phyloP scores from a whole-genome alignment of 1,140 invertebrate species.

The Bombus superbus region DNA sequence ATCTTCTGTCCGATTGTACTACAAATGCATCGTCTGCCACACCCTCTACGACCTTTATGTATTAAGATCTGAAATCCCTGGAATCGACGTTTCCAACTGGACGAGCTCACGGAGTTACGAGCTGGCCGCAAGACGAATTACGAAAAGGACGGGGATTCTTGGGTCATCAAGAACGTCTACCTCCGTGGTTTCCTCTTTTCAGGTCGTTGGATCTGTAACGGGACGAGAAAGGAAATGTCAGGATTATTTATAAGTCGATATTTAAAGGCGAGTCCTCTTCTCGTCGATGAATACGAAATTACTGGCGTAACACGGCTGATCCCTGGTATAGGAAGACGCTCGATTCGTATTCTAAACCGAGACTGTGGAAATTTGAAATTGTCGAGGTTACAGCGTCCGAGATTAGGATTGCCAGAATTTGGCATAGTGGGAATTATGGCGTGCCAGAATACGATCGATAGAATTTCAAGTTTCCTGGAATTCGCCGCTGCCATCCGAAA shows the following conservation, averaged over 20 bases:
- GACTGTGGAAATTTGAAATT: not conserved
- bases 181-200: not conserved
- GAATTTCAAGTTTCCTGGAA: not conserved
- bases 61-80: not conserved
- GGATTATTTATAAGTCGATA: conserved; percentile 13
- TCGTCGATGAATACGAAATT: not conserved
- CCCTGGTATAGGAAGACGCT: not conserved
- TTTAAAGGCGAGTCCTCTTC: not conserved
- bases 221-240: not conserved
- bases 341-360: not conserved
- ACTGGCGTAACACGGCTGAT: not conserved
- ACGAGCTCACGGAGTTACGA: not conserved
- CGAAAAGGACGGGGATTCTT: not conserved
- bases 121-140: not conserved
- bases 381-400: not conserved
- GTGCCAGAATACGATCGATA: not conserved
- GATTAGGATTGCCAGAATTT: not conserved
- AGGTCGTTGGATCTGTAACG: not conserved
- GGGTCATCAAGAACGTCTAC: not conserved
- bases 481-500: not conserved
- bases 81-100: not conserved
- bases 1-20: too few relatives aligned
- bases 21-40: too few relatives aligned
- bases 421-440: not conserved
- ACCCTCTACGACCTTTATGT: not conserved